Conservation (phyloP, 2,113 vertebrate species). For the Brachyhypopomus occidentalis region DNA sequence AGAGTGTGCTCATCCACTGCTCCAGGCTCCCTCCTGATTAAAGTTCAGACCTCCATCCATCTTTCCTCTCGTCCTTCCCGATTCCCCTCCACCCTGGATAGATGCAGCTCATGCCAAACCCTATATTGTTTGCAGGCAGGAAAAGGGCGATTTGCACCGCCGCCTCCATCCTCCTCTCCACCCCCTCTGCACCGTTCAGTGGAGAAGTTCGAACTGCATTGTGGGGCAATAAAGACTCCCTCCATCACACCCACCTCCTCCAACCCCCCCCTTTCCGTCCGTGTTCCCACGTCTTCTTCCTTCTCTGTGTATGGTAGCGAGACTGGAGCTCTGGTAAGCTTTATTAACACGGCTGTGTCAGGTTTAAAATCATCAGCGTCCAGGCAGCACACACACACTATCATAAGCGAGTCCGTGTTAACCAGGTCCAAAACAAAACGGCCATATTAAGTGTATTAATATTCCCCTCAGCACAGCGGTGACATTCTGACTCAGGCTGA, state of each 20-base stretch:
- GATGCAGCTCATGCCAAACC: constrained; percentile 50
- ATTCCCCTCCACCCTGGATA: constrained; percentile 46
- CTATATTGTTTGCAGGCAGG: constrained; percentile 55
- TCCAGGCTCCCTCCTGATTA: constrained; percentile 77
- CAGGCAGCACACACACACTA: no score
- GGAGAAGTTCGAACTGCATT: constrained; percentile 48
- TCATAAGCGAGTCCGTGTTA: no score
- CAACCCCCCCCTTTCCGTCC: no score
- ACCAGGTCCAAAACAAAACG: no score
- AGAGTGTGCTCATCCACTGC: constrained; percentile 64
- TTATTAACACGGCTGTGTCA: no score
- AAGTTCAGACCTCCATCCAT: constrained; percentile 79
- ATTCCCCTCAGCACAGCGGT: no score
- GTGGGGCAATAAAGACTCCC: constrained; percentile 55
- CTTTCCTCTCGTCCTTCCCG: constrained; percentile 58
- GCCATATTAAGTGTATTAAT: no score
- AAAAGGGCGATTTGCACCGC: constrained; percentile 63
- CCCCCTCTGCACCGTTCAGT: constrained; percentile 33
- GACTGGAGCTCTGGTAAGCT: no score
- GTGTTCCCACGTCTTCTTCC: no score
- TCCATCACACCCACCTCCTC: constrained; percentile 9
- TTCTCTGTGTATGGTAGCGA: no score
- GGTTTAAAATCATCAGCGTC: no score
- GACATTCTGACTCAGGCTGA: no score
- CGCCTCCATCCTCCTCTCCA: constrained; percentile 27